Conservation (phyloP, 2,113 vertebrate species). For the Pomatostomus ruficeps region DNA sequence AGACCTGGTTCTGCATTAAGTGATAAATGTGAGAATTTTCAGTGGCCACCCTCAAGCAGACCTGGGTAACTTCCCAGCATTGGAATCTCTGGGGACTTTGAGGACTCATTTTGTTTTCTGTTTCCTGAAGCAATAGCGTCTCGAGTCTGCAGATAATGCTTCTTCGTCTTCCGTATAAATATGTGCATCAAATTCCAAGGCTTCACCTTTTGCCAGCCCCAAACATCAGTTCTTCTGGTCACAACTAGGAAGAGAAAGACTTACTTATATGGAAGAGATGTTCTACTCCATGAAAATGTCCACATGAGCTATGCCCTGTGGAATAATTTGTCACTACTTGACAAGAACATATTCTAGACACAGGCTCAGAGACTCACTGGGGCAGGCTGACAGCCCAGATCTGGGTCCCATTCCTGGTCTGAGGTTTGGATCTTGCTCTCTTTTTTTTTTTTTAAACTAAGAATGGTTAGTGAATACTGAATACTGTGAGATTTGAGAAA, state of each 20-base stretch:
- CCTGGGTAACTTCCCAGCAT: neutral
- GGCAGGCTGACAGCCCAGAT: neutral
- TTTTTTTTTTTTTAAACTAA: neutral
- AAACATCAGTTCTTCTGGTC: neutral
- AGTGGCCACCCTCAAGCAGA: neutral
- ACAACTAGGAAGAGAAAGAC: neutral
- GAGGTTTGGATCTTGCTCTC: neutral
- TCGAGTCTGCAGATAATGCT: neutral
- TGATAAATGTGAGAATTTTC: neutral
- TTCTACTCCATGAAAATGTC: neutral
- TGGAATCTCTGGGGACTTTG: neutral
- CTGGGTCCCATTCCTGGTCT: neutral
- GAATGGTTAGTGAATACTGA: neutral
- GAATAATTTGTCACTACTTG: neutral
- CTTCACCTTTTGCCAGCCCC: neutral
- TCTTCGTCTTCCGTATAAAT: neutral
- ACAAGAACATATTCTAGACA: neutral
- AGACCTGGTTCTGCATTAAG: neutral
- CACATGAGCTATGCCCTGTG: neutral
- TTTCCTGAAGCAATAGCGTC: neutral
- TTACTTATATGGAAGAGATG: neutral
- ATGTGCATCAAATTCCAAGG: neutral
- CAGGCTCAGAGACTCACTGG: neutral
- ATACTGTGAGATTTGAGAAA: neutral
- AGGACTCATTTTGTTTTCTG: neutral